These are phyloP conservation scores for Hololepta plana DNA, from an alignment of 2,888 invertebrate species.

Conservation along the genomic window DNA sequence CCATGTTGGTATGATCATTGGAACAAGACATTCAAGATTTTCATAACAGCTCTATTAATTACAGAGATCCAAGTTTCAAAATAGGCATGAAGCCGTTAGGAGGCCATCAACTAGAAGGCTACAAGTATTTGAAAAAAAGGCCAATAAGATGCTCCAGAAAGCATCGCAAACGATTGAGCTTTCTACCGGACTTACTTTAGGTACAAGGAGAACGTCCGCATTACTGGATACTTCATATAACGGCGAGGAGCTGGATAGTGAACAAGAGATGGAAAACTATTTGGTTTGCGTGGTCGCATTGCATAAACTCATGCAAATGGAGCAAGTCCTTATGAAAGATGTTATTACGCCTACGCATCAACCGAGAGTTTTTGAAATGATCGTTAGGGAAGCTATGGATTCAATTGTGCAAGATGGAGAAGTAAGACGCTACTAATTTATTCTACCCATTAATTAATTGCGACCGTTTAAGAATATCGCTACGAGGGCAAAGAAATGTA, in stretches of 20 bases:
- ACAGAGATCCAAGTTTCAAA: slow-evolving; percentile 49
- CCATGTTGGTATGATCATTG: slow-evolving; percentile 37
- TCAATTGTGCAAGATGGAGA: slow-evolving; percentile 75
- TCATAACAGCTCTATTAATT: slow-evolving; percentile 11
- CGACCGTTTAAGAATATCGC: slow-evolving; percentile 46
- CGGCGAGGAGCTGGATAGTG: slow-evolving; percentile 44
- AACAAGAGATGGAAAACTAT: slow-evolving; percentile 71
- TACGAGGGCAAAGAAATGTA: slow-evolving; percentile 53
- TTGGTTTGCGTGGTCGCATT: slow-evolving; percentile 66
- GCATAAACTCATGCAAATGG: slow-evolving; percentile 73
- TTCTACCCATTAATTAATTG: background rate
- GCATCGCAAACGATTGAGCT: slow-evolving; percentile 70
- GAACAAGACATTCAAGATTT: background rate
- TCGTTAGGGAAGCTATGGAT: slow-evolving; percentile 71
- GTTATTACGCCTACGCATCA: slow-evolving; percentile 69
- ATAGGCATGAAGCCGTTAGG: slow-evolving; percentile 54
- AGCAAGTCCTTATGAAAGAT: slow-evolving; percentile 64
- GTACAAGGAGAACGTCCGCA: slow-evolving; percentile 36
- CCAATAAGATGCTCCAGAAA: slow-evolving; percentile 64
- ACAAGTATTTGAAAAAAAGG: slow-evolving; percentile 66
- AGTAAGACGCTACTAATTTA: slow-evolving; percentile 23
- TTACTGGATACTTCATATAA: slow-evolving; percentile 22
- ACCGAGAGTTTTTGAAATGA: slow-evolving; percentile 64
- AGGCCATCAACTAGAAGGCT: slow-evolving; percentile 65
- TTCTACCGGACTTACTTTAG: slow-evolving; percentile 64